A percentile compares a stretch with the other conserved stretches of the same genome.
Conservation (phyloP, 1,140 invertebrate genomes). For the Leptinotarsa lineolata region DNA sequence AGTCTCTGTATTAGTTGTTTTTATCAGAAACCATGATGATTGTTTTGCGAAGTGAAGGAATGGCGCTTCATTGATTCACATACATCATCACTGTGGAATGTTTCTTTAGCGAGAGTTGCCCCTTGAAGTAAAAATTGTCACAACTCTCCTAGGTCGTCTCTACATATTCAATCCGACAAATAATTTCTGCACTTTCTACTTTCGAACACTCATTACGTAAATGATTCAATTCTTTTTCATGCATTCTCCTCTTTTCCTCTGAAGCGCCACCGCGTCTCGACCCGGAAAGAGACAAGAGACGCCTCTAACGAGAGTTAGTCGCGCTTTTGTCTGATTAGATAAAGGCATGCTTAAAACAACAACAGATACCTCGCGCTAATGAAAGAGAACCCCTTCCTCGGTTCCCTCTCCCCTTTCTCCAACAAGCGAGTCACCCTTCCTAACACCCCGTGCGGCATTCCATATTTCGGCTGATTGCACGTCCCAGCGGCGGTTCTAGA, state of each 20-base stretch:
- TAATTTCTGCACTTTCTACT: neutral
- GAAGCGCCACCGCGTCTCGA: neutral
- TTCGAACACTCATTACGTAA: neutral
- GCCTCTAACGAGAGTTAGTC: constrained; percentile 44
- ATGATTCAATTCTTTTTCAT: neutral
- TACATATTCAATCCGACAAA: neutral
- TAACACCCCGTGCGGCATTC: constrained; percentile 25
- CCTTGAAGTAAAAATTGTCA: no score
- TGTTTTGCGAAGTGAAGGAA: no score
- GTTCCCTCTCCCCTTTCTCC: neutral
- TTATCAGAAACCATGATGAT: no score
- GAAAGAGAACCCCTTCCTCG: constrained; percentile 48
- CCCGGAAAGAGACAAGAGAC: constrained; percentile 9
- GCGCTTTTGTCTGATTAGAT: constrained; percentile 56
- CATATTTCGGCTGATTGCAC: constrained; percentile 45
- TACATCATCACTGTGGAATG: no score
- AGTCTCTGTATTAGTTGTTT: no score
- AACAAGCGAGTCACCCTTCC: neutral
- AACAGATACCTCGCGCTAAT: constrained; percentile 55
- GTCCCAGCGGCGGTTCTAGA: constrained; percentile 18
- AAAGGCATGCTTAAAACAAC: constrained; percentile 58
- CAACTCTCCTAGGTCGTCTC: no score
- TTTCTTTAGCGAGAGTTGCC: no score
- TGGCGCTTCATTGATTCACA: no score
- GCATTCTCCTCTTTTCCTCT: neutral